Percentiles rank a stretch among this genome's conserved stretches.
Evolutionary conservation across 2,113 vertebrate genomes (phyloP).

Genomic region (Alligator mississippiensis): DNA sequence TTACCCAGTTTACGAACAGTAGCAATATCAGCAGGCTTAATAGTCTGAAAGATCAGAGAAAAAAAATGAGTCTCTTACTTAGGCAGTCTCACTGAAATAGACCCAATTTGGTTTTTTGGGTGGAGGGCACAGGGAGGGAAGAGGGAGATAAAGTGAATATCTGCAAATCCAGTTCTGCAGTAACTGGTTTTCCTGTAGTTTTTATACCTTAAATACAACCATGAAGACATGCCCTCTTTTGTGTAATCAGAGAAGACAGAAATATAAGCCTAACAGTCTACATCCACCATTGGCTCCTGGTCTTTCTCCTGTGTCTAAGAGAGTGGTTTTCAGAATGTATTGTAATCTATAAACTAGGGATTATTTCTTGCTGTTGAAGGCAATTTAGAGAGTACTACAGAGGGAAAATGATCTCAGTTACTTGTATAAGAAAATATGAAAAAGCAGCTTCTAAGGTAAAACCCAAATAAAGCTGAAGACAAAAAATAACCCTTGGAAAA

Average conservation of each 20-base stretch:
- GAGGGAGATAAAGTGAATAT: neutral
- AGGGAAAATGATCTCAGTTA: too few species aligned
- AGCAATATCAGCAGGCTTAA: conserved; percentile 87
- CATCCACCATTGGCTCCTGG: neutral
- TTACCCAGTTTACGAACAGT: conserved; percentile 88
- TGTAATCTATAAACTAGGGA: neutral
- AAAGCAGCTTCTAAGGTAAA: too few species aligned
- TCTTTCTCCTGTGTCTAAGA: neutral
- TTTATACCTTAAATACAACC: neutral
- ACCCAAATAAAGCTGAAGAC: too few species aligned
- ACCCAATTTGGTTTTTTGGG: neutral
- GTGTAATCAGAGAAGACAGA: neutral
- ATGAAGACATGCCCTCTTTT: neutral
- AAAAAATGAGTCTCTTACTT: neutral
- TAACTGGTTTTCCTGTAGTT: neutral
- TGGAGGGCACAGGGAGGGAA: neutral
- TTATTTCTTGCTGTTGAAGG: neutral
- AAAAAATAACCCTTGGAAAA: too few species aligned
- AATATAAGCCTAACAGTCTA: neutral
- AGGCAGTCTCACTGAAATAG: neutral
- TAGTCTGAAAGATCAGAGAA: conserved; percentile 79
- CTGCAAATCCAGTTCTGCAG: neutral
- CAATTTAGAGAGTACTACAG: neutral
- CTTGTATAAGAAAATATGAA: too few species aligned
- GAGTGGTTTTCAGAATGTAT: neutral